A percentile compares a stretch with the other conserved stretches of the same genome.
phyloP scores from a whole-genome alignment of 2,113 vertebrate genomes.

The Nanorana parkeri region DNA sequence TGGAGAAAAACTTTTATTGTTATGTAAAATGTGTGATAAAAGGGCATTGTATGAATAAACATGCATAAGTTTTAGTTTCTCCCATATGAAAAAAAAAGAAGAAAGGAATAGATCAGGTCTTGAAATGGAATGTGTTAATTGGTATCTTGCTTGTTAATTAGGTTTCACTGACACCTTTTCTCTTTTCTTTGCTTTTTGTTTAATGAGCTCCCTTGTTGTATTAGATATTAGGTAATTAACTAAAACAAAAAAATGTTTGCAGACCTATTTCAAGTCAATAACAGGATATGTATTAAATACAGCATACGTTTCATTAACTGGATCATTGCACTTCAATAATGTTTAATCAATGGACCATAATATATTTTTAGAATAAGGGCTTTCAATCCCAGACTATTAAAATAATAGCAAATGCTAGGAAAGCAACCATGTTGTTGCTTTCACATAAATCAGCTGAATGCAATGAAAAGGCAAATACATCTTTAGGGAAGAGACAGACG shows the following conservation, averaged over 20 bases:
- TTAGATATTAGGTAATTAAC: slow-evolving; percentile 53
- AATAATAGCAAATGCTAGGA: not conserved
- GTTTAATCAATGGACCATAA: slow-evolving; percentile 16
- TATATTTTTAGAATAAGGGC: not conserved
- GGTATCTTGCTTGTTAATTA: slow-evolving; percentile 48
- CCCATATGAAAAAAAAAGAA: slow-evolving; percentile 33
- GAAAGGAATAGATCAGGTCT: slow-evolving; percentile 1
- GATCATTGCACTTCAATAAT: slow-evolving; percentile 28
- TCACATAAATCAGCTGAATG: too few relatives aligned
- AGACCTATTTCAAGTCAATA: slow-evolving; percentile 33
- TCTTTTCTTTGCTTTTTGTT: slow-evolving; percentile 36
- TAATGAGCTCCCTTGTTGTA: slow-evolving; percentile 53
- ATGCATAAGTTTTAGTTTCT: slow-evolving; percentile 19
- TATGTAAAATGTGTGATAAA: not conserved
- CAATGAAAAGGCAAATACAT: too few relatives aligned
- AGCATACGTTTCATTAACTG: slow-evolving; percentile 31
- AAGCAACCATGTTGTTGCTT: not conserved
- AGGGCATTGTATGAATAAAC: slow-evolving; percentile 30
- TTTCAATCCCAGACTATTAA: not conserved
- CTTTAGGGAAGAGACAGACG: too few relatives aligned
- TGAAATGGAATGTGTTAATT: slow-evolving; percentile 54
- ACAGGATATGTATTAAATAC: slow-evolving; percentile 19
- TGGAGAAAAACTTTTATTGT: not conserved
- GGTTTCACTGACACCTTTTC: slow-evolving; percentile 46
- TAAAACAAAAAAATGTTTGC: slow-evolving; percentile 43